Percentiles rank a stretch among this genome's conserved stretches.
Evolutionary conservation across 1,140 invertebrate species (phyloP).

Genomic region (Eueides isabella): DNA sequence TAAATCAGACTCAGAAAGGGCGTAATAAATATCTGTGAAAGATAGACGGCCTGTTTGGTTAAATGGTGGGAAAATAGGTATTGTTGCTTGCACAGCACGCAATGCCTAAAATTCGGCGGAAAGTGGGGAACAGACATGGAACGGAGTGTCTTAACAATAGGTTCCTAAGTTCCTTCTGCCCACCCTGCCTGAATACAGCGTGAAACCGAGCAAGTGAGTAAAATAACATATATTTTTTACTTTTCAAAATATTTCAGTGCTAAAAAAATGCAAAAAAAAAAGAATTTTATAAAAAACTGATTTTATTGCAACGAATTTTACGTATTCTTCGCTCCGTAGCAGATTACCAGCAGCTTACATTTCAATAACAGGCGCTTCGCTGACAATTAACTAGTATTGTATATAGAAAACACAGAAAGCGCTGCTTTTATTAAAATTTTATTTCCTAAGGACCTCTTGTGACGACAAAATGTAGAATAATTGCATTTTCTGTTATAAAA

Average conservation of each 20-base stretch:
- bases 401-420: conserved; percentile 17
- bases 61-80: conserved; percentile 68
- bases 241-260: no score
- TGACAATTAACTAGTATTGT: conserved; percentile 24
- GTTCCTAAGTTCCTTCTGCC: no score
- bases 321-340: neutral
- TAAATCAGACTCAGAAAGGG: conserved; percentile 69
- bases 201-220: no score
- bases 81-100: conserved; percentile 23
- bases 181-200: no score
- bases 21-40: conserved; percentile 66
- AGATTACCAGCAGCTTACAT: conserved; percentile 14
- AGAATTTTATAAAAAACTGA: no score
- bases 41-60: conserved; percentile 57
- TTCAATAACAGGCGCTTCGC: conserved; percentile 21
- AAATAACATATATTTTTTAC: no score
- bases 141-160: neutral
- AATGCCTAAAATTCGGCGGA: no score
- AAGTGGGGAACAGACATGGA: no score
- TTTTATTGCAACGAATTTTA: no score
- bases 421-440: conserved; percentile 25
- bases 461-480: conserved; percentile 14
- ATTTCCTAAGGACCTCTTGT: conserved; percentile 7
- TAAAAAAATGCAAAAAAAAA: no score
- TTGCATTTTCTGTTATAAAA: conserved; percentile 12